Evolutionary conservation across 1,140 invertebrate genomes (phyloP), one percentile per base, ranked within the genome.

Genomic region (Zaprionus africanus): DNA sequence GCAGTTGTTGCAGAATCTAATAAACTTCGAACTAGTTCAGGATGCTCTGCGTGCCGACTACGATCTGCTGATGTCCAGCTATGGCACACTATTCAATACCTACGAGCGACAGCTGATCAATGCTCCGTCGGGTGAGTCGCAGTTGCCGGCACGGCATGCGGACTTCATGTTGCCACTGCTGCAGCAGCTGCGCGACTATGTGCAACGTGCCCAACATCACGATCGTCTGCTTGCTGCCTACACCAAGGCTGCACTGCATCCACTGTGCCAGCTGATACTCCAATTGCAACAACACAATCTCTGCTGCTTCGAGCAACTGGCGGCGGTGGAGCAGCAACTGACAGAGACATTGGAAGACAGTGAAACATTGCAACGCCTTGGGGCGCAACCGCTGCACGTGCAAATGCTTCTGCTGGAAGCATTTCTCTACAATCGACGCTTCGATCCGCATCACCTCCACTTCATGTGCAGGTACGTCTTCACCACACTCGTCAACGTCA

Each of bases 1-100:
- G 0, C 53, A 74, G 31, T 51, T 91, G 15, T 54, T 92, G 26
- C 65, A 69, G 15, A 28, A 43, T 0, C 17, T 85, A 13, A 15
- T 90, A 0, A 77, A 78, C 56, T 87, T 74, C 15, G 91, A 91
- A 38, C 54, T 87, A 0, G 59, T 92, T 0, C 91, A 92, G 53
- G 91, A 92, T 64, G 72, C 78, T 5, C 63, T 81, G 60, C 81
- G 88, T 11, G 72, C 69, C 4, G 77, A 87, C 19, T 79, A 79
- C 53, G 31, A 64, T 6, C 28, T 88, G 4, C 28, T 79, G 5
- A 66, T 79, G 60, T n/a, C 34, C 4, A 57, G 71, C 38, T 91
- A 81, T 43, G 76, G 57, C 22, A 22, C 5, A 56, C 43, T 92
- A 11, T 87, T 92, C 9, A 26, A 17, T 0, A 65, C 59, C 41